Base-by-base conservation (phyloP, 2,797 vertebrate species). In the Allobates femoralis region DNA sequence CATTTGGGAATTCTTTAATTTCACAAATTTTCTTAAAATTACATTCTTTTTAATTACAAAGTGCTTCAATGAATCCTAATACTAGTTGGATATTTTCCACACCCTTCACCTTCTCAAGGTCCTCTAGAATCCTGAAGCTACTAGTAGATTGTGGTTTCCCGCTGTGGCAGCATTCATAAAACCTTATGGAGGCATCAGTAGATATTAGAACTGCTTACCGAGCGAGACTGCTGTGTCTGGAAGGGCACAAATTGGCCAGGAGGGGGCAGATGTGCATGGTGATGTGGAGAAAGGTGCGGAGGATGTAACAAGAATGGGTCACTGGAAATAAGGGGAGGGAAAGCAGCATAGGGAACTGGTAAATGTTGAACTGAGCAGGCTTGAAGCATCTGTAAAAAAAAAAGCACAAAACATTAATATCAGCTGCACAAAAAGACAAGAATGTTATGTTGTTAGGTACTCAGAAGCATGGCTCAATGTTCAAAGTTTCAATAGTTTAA, bases 331-430 rank as follows among this genome's bases (percentile, higher is more conserved):
- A 99, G 95, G 14, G 98, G 98, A 12, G 98, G 97, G 89, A 99
- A 99, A 21, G 97, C 94, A 92, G 95, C 94, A 85, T 98, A 99
- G 71, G 97, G 96, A 87, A 99, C 96, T 3, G 98, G 98, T 89
- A 99, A 94, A 93, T 99, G 98, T 92, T 99, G 97, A 92, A 99
- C 96, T 28, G 98, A 99, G 92, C 98, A 99, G 0, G 97, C 96
- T 86, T 97, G 97, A 87, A 99, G 95, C 97, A 99, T 96, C 98
- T 99, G 92, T 85, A 93, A 41, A 91, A 84, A 5, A 56, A 86
- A 75, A 79, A 10, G 78, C 71, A 34, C 41, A 67, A 37, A 7
- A 60, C 16, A 1, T 64, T 11, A 30, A 76, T 58, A 30, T 56
- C 7, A 71, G 41, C 2, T 51, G 51, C 5, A 55, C 30, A 30